Base-by-base conservation (phyloP, 92 coral and sea anemone species). In the Phenganax marumi region DNA sequence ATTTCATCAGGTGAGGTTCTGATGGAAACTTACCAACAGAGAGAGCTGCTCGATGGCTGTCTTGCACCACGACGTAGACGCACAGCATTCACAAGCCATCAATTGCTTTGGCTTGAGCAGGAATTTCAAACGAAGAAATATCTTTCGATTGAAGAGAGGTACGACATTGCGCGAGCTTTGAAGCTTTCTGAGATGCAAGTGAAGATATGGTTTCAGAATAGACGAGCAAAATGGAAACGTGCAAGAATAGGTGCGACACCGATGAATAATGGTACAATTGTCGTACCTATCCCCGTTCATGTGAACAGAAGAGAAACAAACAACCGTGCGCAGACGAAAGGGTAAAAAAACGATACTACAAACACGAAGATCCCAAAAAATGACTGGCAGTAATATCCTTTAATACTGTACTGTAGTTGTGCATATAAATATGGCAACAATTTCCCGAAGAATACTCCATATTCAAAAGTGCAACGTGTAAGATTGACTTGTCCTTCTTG, bases 161-260 rank as follows among this genome's bases (percentile, higher is more conserved):
- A 66, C 43, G 49, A 66, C 13, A 25, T 66, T 24, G 72, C 72
- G n/a, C 13, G 7, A 23, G 49, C 7, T 1, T 21, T 66, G 50
- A 66, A 66, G 3, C 72, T 66, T 19, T 66, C 72, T 3, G 72
- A 66, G 72, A 66, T 66, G 33, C 72, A 66, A 18, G 72, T 66
- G 10, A 66, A 66, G 17, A 66, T 66, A 66, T 66, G 72, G 72
- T 66, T 66, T 19, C 72, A 66, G 49, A 66, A 66, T 33, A 66
- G 72, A 66, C 72, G 72, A 10, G 72, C 72, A 25, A 66, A 33
- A 25, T 66, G 72, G 72, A 66, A 66, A 12, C 72, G 72, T 33
- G 72, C 19, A 66, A 47, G 72, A 66, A 3, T 17, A 23, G 72
- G 68, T 13, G 26, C 68, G 0, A 8, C 18, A 66, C 72, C 48